These are phyloP conservation scores for Accipiter cooperii DNA, from an alignment of 2,113 vertebrate species.

Conservation along the genomic window DNA sequence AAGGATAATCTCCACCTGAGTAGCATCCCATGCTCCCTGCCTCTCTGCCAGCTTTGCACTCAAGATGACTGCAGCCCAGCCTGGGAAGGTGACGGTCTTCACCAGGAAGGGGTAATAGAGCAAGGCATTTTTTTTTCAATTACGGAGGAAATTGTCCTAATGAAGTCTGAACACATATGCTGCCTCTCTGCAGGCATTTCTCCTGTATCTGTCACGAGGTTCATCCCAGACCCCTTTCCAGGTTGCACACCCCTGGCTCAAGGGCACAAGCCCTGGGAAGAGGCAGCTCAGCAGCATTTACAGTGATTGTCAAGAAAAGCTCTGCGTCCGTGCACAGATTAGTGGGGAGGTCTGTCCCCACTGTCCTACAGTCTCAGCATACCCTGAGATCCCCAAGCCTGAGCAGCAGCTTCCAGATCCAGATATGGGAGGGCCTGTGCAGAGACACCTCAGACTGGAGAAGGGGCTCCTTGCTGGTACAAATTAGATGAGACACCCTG, in stretches of 20 bases:
- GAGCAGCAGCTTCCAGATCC: not conserved
- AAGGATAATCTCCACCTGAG: not conserved
- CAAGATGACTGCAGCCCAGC: not conserved
- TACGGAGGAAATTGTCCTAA: not conserved
- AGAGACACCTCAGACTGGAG: not conserved
- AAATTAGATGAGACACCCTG: not conserved
- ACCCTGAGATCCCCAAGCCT: not conserved
- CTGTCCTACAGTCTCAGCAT: not conserved
- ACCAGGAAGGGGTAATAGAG: not conserved
- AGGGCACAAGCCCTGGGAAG: accelerated
- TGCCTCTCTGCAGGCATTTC: not conserved
- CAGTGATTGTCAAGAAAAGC: accelerated
- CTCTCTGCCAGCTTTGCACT: not conserved
- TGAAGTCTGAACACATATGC: not conserved
- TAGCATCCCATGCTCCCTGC: not conserved
- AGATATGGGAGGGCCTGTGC: not conserved
- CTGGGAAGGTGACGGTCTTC: not conserved
- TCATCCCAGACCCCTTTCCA: not conserved
- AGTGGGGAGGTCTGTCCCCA: not conserved
- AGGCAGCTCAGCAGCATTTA: not conserved
- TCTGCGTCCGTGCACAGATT: not conserved
- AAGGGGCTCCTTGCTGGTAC: not conserved
- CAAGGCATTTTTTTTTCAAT: not conserved
- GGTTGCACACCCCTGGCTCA: not conserved
- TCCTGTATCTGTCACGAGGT: accelerated